Base-by-base conservation (phyloP, 2,797 vertebrate genomes). In the Hozukius guyotensis region DNA sequence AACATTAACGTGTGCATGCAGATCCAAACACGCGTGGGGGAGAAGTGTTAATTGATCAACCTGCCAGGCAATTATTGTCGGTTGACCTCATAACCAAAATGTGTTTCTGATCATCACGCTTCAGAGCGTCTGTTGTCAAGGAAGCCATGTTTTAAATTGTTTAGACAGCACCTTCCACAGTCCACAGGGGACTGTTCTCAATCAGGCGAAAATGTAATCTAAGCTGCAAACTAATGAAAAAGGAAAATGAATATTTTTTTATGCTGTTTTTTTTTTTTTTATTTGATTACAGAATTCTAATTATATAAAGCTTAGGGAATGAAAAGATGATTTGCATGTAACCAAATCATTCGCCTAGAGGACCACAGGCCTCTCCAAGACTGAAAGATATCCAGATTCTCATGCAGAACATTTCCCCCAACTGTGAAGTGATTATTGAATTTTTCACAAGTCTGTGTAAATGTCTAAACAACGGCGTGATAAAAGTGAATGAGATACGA, bases 31-130 rank as follows among this genome's bases (percentile, higher is more conserved):
- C 62, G 63, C 89, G 80, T 75, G 80, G 62, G 73, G 64, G 62
- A 69, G 57, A 83, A 77, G 92, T 92, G 93, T 92, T 94, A 93
- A 94, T 93, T 93, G 93, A 93, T 75, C 81, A 92, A 91, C 89
- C 93, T 91, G 93, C 89, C 81, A 90, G 88, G 77, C 87, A 86
- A 95, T 94, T 94, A 91, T 88, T 92, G 83, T 86, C 77, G 79
- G 77, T 90, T 94, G 92, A 93, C 87, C 91, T 94, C 90, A 92
- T 92, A 92, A 93, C 92, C 90, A 91, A 94, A 94, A 93, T 92
- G 87, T 88, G 91, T 94, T 90, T 90, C 86, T 89, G 84, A 91
- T 94, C 91, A 90, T 89, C 86, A 89, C 91, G 92, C 93, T 92
- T 90, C 89, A 86, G 56, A 85, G 82, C 59, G 56, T 76, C 82